Evolutionary conservation across 2,113 vertebrate species (phyloP), one percentile per base, ranked within the genome.

Genomic region (Mesocricetus auratus): DNA sequence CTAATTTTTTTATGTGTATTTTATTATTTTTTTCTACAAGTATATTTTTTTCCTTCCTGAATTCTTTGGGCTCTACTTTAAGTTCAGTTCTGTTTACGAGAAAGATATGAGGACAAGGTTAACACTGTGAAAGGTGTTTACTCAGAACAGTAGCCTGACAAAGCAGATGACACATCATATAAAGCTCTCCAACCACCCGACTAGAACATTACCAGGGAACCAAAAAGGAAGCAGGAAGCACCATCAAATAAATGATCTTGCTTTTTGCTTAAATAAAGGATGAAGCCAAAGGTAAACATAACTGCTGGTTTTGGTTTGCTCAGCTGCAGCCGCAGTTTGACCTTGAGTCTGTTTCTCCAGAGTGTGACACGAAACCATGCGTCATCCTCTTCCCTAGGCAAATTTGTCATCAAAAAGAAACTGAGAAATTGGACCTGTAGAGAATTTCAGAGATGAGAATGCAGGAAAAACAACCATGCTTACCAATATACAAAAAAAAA

Each of bases 41-140:
- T 91, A 21, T 86, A n/a, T 21, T 89, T 79, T 87, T 96, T 86
- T 93, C 77, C 60, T 91, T 81, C 86, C 56, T 97, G 92, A 92
- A 91, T 73, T 97, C 69, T 92, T 73, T 73, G 56, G 42, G 24
- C 19, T 92, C 74, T 96, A 7, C 24, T 73, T 93, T 93, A 94
- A 29, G 26, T 97, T 97, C 96, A 93, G 93, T 89, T 97, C 92
- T 94, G 17, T 96, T 97, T 75, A 94, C 82, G 17, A 87, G 78
- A 86, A 98, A 94, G 87, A 96, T 90, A 93, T 75, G 83, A 94
- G 62, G 95, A 81, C 66, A 24, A 77, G 17, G 83, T 95, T 90
- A 79, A 17, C 94, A 71, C 90, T 47, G 36, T 90, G 78, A 92
- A 91, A 95, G 93, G 79, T 97, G 62, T 94, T 93, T 97, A 94